A percentile compares a stretch with the other conserved stretches of the same genome.
Evolutionary conservation across 1,140 invertebrate genomes (phyloP).

Genomic region (Bradynema listronoti): DNA sequence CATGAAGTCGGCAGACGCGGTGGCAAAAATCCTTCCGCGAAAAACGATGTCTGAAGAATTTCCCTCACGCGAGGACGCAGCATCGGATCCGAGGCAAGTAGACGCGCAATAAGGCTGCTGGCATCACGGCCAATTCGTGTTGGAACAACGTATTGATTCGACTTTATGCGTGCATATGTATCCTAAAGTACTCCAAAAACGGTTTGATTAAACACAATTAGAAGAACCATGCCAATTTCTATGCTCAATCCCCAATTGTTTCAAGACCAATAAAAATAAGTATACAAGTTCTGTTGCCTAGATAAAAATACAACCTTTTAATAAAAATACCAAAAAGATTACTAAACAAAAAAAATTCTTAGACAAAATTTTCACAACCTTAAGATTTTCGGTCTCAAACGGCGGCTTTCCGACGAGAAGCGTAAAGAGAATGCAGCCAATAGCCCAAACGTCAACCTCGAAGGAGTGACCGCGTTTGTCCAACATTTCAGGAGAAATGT

Average conservation of each 20-base stretch:
- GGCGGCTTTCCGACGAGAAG: constrained; percentile 71
- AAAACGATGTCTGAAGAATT: constrained; percentile 71
- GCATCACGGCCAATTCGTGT: constrained; percentile 67
- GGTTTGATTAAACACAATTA: too few species aligned
- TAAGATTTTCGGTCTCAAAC: constrained; percentile 58
- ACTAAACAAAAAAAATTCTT: too few species aligned
- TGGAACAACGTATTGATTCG: constrained; percentile 82
- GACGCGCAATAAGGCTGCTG: constrained; percentile 71
- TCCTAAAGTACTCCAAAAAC: too few species aligned
- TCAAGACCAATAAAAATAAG: too few species aligned
- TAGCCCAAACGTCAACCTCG: constrained; percentile 89
- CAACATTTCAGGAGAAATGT: constrained; percentile 88
- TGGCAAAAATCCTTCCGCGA: constrained; percentile 60
- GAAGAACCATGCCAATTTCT: too few species aligned
- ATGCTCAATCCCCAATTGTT: too few species aligned
- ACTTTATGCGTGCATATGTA: constrained; percentile 75
- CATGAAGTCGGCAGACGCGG: constrained; percentile 31
- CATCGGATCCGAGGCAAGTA: constrained; percentile 75
- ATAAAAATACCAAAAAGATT: too few species aligned
- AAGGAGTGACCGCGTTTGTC: constrained; percentile 80
- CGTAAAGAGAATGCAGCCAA: constrained; percentile 92
- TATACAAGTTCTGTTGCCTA: too few species aligned
- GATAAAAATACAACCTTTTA: too few species aligned
- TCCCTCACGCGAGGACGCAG: constrained; percentile 72
- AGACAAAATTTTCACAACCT: too few species aligned